phyloP scores from a whole-genome alignment of 2,888 invertebrate species.

The Euclidia mi region DNA sequence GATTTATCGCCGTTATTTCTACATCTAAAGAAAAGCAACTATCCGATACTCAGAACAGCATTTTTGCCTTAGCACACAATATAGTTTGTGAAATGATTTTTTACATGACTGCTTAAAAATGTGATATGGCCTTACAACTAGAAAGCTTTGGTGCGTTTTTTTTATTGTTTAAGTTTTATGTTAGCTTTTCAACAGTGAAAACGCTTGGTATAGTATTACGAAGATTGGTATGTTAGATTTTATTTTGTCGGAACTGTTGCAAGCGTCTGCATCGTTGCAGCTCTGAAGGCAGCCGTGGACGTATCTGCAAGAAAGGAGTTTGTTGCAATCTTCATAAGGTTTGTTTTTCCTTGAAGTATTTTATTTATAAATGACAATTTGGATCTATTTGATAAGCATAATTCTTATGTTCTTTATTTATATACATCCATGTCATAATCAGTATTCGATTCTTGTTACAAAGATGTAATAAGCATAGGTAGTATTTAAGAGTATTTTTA shows the following conservation, averaged over 20 bases:
- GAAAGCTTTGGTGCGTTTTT: slow-evolving; percentile 6
- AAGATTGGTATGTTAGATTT: slow-evolving; percentile 34
- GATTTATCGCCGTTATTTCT: too few species aligned
- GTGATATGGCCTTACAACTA: slow-evolving; percentile 12
- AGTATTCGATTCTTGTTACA: too few species aligned
- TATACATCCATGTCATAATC: too few species aligned
- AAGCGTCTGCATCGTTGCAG: slow-evolving; percentile 97
- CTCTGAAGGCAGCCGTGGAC: slow-evolving; percentile 98
- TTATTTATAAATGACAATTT: too few species aligned
- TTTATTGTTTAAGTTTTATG: slow-evolving; percentile 37
- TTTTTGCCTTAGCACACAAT: too few species aligned
- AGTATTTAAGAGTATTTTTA: too few species aligned
- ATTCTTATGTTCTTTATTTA: too few species aligned
- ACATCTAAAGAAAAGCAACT: too few species aligned
- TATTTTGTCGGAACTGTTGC: slow-evolving; percentile 89
- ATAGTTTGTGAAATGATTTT: slow-evolving; percentile 6
- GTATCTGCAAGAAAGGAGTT: slow-evolving; percentile 90
- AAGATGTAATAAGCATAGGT: too few species aligned
- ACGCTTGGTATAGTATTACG: slow-evolving; percentile 36
- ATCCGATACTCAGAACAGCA: too few species aligned
- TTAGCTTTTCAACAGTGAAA: slow-evolving; percentile 64
- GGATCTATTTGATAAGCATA: too few species aligned
- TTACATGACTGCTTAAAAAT: slow-evolving; percentile 1
- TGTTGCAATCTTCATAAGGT: neutral
- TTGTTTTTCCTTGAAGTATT: neutral